Percentiles rank a stretch among this genome's conserved stretches.
phyloP scores from a whole-genome alignment of 2,888 invertebrate species.

The Pocota personata region DNA sequence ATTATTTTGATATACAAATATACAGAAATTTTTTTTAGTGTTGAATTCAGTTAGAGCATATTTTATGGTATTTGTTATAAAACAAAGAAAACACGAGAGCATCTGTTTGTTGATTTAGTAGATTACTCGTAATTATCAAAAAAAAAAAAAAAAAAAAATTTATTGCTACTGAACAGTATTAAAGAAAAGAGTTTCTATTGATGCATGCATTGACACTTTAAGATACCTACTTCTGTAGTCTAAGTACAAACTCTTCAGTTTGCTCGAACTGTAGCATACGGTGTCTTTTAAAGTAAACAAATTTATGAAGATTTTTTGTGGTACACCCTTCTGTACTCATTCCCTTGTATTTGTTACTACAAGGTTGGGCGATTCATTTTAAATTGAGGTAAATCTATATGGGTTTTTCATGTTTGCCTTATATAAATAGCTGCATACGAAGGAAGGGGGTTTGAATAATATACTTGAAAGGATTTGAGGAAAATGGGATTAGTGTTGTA shows the following conservation, averaged over 20 bases:
- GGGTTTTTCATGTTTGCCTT: background rate
- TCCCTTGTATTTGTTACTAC: background rate
- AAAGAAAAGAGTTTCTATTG: background rate
- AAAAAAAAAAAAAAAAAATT: no score
- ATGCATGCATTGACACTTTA: background rate
- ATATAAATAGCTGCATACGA: background rate
- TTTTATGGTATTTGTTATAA: conserved; percentile 8
- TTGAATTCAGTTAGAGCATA: background rate
- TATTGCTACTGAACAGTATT: background rate
- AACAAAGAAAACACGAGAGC: background rate
- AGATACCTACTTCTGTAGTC: background rate
- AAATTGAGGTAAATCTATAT: background rate
- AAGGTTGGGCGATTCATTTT: background rate
- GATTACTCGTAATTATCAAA: conserved; percentile 19
- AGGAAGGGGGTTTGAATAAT: background rate
- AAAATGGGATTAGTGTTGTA: background rate
- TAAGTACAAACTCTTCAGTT: background rate
- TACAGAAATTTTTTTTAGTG: conserved; percentile 15
- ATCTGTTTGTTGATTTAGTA: conserved; percentile 14
- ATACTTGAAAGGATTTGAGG: background rate
- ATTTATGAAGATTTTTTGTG: background rate
- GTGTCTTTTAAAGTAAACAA: background rate
- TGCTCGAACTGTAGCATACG: background rate
- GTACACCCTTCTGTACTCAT: background rate
- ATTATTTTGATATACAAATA: conserved; percentile 51